Evolutionary conservation across 1,140 invertebrate genomes (phyloP), one percentile per base, ranked within the genome.

Genomic region (Drosophila teissieri): DNA sequence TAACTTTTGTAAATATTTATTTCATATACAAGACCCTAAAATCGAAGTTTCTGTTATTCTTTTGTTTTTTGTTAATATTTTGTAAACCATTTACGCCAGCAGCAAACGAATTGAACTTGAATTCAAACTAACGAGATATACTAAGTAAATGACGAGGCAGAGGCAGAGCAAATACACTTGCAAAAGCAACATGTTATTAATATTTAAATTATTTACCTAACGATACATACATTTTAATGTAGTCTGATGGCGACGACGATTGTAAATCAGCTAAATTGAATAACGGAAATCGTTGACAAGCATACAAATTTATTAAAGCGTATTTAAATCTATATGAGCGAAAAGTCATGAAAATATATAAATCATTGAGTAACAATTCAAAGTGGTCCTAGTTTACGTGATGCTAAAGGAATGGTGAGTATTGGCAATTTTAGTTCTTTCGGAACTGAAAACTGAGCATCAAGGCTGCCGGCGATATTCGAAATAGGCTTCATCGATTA

Each of bases 261-360:
- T 84, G 73, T 77, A 80, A 85, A 84, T 84, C 80, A 80, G 81
- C 67, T 53, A 85, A 73, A 73, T 55, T 49, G 72, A 83, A 84
- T 63, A 80, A 56, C 70, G 60, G 51, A 79, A 75, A 81, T 77
- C 83, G 83, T 88, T 85, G 64, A 68, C 70, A 65, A 80, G 57
- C 70, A 80, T 57, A 57, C 64, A 81, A 82, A 64, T 88, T 86
- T 86, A 88, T 88, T 86, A 79, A 86, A 88, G 78, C 53, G 73
- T 81, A 89, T 83, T 88, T 56, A 78, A 85, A 88, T 83, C 69
- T 88, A 79, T 79, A 79, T 88, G 82, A 88, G 82, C 83, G 79
- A 86, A 83, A 82, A 78, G 77, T 82, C 84, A 82, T 76, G 83
- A 51, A 88, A 83, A 88, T 83, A 88, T 82, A 86, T 60, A 85